Percentiles rank a stretch among this genome's conserved stretches.
Evolutionary conservation across 2,113 vertebrate genomes (phyloP).

Genomic region (Callithrix jacchus): DNA sequence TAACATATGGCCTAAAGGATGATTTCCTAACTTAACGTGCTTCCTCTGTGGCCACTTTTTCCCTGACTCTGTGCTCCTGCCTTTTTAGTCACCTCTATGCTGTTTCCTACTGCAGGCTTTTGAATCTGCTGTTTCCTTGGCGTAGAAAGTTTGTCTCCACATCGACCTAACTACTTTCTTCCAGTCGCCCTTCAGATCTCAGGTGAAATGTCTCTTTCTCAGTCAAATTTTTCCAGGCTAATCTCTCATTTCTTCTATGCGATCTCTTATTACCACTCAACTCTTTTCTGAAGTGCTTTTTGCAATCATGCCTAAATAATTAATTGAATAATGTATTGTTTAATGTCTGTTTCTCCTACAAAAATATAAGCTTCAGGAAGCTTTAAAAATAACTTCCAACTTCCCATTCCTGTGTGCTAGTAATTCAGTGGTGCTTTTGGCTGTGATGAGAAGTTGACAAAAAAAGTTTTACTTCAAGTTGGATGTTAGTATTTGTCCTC

Average conservation of each 20-base stretch:
- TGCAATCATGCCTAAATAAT: constrained; percentile 24
- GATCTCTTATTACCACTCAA: background rate
- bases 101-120: background rate
- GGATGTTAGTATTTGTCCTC: background rate
- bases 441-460: background rate
- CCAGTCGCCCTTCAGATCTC: background rate
- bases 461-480: background rate
- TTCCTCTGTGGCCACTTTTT: background rate
- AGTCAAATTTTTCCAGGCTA: background rate
- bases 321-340: constrained; percentile 34
- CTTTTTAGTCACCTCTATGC: background rate
- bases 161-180: background rate
- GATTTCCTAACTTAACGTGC: background rate
- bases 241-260: background rate
- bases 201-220: background rate
- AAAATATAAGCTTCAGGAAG: constrained; percentile 29
- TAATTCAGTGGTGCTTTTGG: background rate
- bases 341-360: constrained; percentile 31
- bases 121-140: background rate
- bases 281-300: background rate
- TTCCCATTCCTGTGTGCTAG: background rate
- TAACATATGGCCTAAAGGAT: background rate
- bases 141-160: background rate
- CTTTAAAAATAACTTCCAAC: constrained; percentile 30
- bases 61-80: fast-evolving